These are phyloP conservation scores for Triplophysa rosa DNA, from an alignment of 2,113 vertebrate species.

Conservation along the genomic window DNA sequence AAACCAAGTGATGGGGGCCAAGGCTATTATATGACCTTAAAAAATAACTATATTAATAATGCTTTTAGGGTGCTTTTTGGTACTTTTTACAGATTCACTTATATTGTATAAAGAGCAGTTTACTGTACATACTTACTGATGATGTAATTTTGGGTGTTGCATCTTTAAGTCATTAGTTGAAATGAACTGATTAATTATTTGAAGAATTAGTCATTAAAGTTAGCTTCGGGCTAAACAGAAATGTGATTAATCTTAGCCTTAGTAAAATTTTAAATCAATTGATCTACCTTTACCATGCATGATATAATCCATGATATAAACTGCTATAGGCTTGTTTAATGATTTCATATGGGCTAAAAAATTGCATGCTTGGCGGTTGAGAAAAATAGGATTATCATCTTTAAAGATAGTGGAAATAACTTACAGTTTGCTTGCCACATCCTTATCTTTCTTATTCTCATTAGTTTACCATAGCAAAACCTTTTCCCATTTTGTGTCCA, in stretches of 20 bases:
- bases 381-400: not conserved
- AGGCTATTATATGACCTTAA: too few species aligned
- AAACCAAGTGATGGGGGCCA: too few species aligned
- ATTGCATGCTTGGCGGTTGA: not conserved
- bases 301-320: not conserved
- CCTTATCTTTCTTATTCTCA: not conserved
- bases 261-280: not conserved
- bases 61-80: too few species aligned
- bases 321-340: not conserved
- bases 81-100: too few species aligned
- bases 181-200: not conserved
- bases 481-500: not conserved
- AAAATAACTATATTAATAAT: too few species aligned
- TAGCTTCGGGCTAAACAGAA: not conserved
- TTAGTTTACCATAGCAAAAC: not conserved
- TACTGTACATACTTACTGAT: too few species aligned
- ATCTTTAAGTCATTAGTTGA: not conserved
- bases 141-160: too few species aligned
- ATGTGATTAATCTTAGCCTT: not conserved
- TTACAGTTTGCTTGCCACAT: not conserved
- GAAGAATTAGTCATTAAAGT: not conserved
- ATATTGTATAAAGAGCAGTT: not conserved
- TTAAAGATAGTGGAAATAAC: not conserved
- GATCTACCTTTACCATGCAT: conserved; percentile 3
- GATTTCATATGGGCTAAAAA: not conserved